A percentile compares a stretch with the other conserved stretches of the same genome.
These are phyloP conservation scores for Fragum sueziense DNA, from an alignment of 2,888 invertebrate species.

Conservation along the genomic window DNA sequence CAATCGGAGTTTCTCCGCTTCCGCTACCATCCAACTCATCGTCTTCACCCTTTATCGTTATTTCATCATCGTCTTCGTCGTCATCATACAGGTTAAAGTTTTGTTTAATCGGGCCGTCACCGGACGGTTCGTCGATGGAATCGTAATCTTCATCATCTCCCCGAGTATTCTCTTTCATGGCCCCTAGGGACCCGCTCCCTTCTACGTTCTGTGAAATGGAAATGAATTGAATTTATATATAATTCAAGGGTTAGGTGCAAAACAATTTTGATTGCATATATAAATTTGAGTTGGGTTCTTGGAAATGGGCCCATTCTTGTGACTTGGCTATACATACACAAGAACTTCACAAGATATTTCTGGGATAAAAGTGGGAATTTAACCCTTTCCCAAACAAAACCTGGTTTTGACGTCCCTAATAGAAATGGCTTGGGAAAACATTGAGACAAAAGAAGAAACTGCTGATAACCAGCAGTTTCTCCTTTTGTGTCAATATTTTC, in stretches of 20 bases:
- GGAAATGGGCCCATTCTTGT: not conserved
- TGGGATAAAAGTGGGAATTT: too few species aligned
- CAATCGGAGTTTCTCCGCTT: not conserved
- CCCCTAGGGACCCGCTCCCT: not conserved
- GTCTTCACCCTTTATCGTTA: conserved; percentile 11
- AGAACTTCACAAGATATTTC: too few species aligned
- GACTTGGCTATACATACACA: too few species aligned
- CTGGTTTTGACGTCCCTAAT: too few species aligned
- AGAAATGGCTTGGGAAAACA: too few species aligned
- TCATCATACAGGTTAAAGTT: conserved; percentile 5
- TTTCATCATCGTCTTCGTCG: conserved; percentile 9
- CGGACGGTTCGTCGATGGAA: conserved; percentile 13
- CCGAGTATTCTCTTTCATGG: not conserved
- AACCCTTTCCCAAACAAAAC: too few species aligned
- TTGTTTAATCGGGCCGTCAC: conserved; percentile 7
- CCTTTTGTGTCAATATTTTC: too few species aligned
- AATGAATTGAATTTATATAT: too few species aligned
- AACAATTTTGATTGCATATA: too few species aligned
- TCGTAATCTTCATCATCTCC: conserved; percentile 39
- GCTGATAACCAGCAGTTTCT: too few species aligned
- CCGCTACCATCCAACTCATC: conserved; percentile 31
- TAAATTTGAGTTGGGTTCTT: not conserved
- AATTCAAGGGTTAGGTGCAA: too few species aligned
- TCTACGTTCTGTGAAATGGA: not conserved
- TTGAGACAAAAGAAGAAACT: too few species aligned